Evolutionary conservation across 2,797 vertebrate genomes (phyloP), one percentile per base, ranked within the genome.

Genomic region (Acestrorhynchus altus): DNA sequence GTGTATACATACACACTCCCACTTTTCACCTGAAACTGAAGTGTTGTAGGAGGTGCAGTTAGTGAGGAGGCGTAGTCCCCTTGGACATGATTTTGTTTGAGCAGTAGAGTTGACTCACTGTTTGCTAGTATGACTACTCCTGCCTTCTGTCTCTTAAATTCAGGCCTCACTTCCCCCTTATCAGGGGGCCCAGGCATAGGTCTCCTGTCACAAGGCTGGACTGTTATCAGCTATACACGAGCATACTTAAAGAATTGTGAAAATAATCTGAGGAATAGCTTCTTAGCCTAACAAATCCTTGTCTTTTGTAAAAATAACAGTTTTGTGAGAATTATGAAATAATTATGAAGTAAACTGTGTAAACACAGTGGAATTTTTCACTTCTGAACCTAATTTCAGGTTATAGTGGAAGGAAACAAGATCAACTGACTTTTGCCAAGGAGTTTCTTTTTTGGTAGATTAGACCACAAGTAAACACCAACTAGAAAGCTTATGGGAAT

Each of bases 51-150:
- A 61, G 66, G 46, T 46, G 65, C 70, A 60, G 49, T 44, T 39
- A 20, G 64, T 51, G 61, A 73, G 24, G 64, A 52, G 71, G 72
- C 54, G 73, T 76, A 22, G 61, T 24, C 49, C 61, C 28, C 40
- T 78, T 63, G 56, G 40, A 65, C 69, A 44, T 24, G 49, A 73
- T 68, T 75, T 77, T 77, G 74, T 44, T 76, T 76, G 64, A 47
- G 65, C 24, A 57, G 20, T 11, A 22, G 54, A 31, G 69, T 75
- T 83, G 79, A 81, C 76, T 83, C 79, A 76, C 12, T 72, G 46
- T 67, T 82, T 81, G 66, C 60, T 68, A 31, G 46, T 74, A 71
- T 74, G 60, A 78, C 80, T 74, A 56, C 40, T 73, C 78, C 71
- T 72, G 51, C 59, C 52, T 70, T 73, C 70, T 78, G 18, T 59